phyloP scores from a whole-genome alignment of 2,797 vertebrate species.

The Chromis chromis region DNA sequence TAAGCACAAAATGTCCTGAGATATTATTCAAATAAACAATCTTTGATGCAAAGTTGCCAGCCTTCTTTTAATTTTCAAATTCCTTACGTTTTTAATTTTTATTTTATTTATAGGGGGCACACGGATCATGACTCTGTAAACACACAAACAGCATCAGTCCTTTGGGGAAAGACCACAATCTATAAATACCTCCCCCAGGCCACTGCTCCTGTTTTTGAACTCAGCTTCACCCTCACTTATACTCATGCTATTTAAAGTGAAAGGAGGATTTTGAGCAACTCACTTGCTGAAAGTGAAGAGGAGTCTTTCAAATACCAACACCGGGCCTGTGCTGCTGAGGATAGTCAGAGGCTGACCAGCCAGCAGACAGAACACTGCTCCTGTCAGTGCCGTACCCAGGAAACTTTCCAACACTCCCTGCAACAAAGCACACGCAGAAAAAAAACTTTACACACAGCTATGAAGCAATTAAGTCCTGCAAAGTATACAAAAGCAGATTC shows the following conservation, averaged over 20 bases:
- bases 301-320: constrained; percentile 96
- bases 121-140: neutral
- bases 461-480: neutral
- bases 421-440: constrained; percentile 4
- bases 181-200: constrained; percentile 17
- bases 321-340: constrained; percentile 96
- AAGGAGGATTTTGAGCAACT: constrained; percentile 62
- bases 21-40: constrained; percentile 2
- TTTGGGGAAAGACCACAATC: constrained; percentile 3
- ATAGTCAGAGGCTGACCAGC: constrained; percentile 96
- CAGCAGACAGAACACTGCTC: constrained; percentile 93
- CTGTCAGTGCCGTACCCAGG: constrained; percentile 93
- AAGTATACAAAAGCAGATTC: neutral
- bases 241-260: no score
- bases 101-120: constrained; percentile 5
- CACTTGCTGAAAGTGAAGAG: constrained; percentile 98
- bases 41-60: neutral
- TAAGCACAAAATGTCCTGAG: constrained; percentile 7
- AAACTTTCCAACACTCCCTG: constrained; percentile 89
- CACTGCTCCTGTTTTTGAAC: neutral
- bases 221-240: neutral
- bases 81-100: neutral
- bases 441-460: neutral
- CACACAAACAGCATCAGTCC: constrained; percentile 19
- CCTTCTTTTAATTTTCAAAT: neutral